Evolutionary conservation across 1,140 invertebrate genomes (phyloP).

Genomic region (Trichomalopsis sarcophagae): DNA sequence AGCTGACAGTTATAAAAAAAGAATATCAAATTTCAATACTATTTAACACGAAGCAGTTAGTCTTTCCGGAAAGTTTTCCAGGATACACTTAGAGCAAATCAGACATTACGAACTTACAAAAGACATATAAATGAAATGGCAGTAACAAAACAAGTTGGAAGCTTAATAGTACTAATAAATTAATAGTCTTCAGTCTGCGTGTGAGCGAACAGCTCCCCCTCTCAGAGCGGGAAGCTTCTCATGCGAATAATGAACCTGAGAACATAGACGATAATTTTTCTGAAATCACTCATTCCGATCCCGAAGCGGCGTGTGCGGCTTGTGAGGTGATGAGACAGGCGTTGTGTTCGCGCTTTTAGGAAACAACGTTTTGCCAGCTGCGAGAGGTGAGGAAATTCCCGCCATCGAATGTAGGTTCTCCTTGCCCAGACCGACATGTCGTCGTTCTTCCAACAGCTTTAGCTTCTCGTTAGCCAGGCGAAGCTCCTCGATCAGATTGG

Average conservation of each 20-base stretch:
- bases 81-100: not conserved
- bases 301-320: slow-evolving; percentile 66
- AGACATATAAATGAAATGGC: not conserved
- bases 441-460: slow-evolving; percentile 61
- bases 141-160: slow-evolving; percentile 39
- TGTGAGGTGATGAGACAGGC: slow-evolving; percentile 65
- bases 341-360: slow-evolving; percentile 60
- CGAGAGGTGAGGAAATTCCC: slow-evolving; percentile 41
- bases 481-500: slow-evolving; percentile 62
- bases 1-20: slow-evolving; percentile 15
- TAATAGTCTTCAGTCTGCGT: slow-evolving; percentile 14
- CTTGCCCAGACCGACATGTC: slow-evolving; percentile 66
- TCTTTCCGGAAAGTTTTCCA: slow-evolving; percentile 12
- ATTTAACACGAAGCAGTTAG: slow-evolving; percentile 24
- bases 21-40: slow-evolving; percentile 33
- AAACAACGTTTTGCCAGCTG: slow-evolving; percentile 52
- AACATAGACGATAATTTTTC: slow-evolving; percentile 14
- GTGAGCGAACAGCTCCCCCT: not conserved
- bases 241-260: slow-evolving; percentile 17
- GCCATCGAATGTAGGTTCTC: slow-evolving; percentile 62
- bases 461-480: slow-evolving; percentile 63
- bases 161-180: not conserved
- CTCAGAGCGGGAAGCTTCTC: not conserved
- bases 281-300: slow-evolving; percentile 67
- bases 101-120: not conserved